Evolutionary conservation across 2,888 invertebrate species (phyloP).

Genomic region (Oxystoma pomonae): DNA sequence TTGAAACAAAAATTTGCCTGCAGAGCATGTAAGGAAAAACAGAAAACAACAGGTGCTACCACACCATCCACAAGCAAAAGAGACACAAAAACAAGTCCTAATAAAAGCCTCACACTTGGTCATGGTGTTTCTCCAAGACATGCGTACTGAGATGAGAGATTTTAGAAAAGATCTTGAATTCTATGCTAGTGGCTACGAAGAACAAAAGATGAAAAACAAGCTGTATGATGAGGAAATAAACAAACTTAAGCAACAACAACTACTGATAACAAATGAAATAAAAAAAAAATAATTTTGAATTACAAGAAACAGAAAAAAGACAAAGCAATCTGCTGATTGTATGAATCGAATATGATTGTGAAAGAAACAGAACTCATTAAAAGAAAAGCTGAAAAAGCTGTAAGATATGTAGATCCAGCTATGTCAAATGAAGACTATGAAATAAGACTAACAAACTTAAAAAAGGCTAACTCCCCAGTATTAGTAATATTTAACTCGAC

Average conservation of each 20-base stretch:
- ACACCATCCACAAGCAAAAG: too few relatives aligned
- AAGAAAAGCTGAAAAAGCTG: too few relatives aligned
- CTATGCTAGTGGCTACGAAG: background rate
- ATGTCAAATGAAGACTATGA: background rate
- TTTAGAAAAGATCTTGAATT: background rate
- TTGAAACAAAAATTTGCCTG: too few relatives aligned
- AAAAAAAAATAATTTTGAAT: background rate
- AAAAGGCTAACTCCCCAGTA: background rate
- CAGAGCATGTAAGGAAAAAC: too few relatives aligned
- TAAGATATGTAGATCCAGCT: background rate
- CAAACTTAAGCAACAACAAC: background rate
- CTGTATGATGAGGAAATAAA: too few relatives aligned
- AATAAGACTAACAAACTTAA: background rate
- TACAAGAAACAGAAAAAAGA: background rate
- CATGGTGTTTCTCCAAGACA: background rate
- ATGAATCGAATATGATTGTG: background rate
- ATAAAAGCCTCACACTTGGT: too few relatives aligned
- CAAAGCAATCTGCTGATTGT: background rate
- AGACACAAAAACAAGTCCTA: too few relatives aligned
- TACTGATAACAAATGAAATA: background rate
- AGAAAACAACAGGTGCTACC: too few relatives aligned
- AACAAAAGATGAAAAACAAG: too few relatives aligned
- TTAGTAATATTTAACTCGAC: background rate
- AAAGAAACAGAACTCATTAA: background rate
- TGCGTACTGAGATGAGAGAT: background rate